Evolutionary conservation across 2,888 invertebrate genomes (phyloP).

Genomic region (Drosophila bunnanda): DNA sequence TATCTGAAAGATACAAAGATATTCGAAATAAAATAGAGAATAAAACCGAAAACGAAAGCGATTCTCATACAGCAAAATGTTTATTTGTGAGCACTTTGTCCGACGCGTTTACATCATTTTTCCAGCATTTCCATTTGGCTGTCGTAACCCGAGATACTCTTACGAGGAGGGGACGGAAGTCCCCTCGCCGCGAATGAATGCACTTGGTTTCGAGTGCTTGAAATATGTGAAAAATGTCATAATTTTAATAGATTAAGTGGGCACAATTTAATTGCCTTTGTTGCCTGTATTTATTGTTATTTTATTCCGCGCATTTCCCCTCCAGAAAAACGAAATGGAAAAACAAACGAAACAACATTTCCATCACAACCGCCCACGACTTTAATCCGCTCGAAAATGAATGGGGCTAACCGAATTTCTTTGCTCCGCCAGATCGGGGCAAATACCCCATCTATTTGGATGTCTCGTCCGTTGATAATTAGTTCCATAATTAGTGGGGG

Average conservation of each 20-base stretch:
- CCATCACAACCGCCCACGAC: constrained; percentile 60
- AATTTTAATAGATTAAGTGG: constrained; percentile 55
- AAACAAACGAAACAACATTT: constrained; percentile 37
- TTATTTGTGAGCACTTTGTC: constrained; percentile 52
- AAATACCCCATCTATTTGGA: constrained; percentile 57
- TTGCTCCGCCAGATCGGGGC: constrained; percentile 55
- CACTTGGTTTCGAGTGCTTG: constrained; percentile 45
- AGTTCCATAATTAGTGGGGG: constrained; percentile 67
- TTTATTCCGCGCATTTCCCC: constrained; percentile 32
- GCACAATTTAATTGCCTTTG: constrained; percentile 45
- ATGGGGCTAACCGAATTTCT: constrained; percentile 56
- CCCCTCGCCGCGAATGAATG: constrained; percentile 15
- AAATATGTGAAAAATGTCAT: constrained; percentile 59
- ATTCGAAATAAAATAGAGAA: constrained; percentile 18
- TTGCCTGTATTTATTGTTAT: constrained; percentile 26
- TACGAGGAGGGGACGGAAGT: constrained; percentile 17
- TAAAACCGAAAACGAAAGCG: constrained; percentile 43
- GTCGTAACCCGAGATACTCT: constrained; percentile 62
- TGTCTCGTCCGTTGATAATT: constrained; percentile 54
- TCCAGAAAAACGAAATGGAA: constrained; percentile 18
- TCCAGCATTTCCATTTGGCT: constrained; percentile 45
- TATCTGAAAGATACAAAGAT: constrained; percentile 32
- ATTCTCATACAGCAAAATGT: constrained; percentile 44
- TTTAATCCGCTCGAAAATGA: constrained; percentile 66
- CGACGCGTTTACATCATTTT: constrained; percentile 31